Percentiles rank a stretch among this genome's conserved stretches.
Evolutionary conservation across 1,140 invertebrate genomes (phyloP).

Genomic region (Palaemon carinicauda): DNA sequence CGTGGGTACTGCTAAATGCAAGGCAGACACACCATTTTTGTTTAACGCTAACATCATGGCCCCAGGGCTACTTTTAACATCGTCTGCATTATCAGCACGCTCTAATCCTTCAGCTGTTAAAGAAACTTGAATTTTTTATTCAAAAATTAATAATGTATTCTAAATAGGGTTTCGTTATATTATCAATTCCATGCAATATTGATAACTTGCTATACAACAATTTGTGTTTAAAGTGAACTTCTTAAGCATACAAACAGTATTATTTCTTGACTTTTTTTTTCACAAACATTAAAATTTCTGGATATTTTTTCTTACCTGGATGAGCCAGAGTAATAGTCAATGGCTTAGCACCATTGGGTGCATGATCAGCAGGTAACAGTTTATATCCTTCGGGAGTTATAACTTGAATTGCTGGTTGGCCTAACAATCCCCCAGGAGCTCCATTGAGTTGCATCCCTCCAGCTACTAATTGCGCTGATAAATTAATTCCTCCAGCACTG

Average conservation of each 20-base stretch:
- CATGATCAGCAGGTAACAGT: conserved; percentile 58
- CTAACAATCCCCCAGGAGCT: conserved; percentile 60
- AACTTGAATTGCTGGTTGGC: conserved; percentile 59
- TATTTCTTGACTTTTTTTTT: conserved; percentile 64
- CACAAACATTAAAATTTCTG: conserved; percentile 62
- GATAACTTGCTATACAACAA: too few species aligned
- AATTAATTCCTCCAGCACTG: conserved; percentile 39
- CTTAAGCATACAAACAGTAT: too few species aligned
- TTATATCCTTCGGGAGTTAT: conserved; percentile 58
- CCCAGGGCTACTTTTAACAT: conserved; percentile 13
- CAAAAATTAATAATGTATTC: too few species aligned
- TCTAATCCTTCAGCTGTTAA: conserved; percentile 20
- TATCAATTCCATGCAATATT: too few species aligned
- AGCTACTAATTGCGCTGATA: conserved; percentile 53
- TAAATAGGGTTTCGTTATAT: too few species aligned
- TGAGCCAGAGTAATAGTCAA: conserved; percentile 66
- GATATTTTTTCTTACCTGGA: conserved; percentile 46
- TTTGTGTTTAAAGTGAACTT: too few species aligned
- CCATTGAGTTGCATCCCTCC: conserved; percentile 47
- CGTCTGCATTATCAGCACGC: conserved; percentile 14
- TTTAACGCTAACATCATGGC: conserved; percentile 35
- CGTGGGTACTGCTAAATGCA: conserved; percentile 46
- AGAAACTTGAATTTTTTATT: not conserved
- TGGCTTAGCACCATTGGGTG: conserved; percentile 62
- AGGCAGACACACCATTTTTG: conserved; percentile 52